Conservation (phyloP, 2,888 invertebrate species). For the Choreutis nemorana region DNA sequence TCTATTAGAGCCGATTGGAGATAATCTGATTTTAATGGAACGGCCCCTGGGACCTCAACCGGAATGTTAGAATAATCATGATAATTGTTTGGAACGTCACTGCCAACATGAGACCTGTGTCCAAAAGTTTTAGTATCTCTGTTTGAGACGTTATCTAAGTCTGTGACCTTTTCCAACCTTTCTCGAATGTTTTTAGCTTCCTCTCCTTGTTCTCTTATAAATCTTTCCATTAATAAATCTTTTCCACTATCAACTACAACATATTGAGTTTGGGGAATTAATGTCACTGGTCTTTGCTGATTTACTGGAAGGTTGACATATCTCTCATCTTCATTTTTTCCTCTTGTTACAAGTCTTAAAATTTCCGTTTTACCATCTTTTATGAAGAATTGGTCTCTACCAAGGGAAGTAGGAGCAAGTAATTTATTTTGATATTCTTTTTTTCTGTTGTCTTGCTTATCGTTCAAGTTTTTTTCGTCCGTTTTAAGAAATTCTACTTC, state of each 20-base stretch:
- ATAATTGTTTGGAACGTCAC: constrained; percentile 32
- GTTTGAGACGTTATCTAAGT: constrained; percentile 54
- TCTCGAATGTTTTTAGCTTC: constrained; percentile 69
- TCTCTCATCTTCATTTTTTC: constrained; percentile 71
- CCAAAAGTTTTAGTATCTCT: constrained; percentile 59
- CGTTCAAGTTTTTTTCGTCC: constrained; percentile 35
- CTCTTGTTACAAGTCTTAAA: constrained; percentile 78
- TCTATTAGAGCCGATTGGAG: constrained; percentile 49
- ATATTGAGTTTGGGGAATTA: constrained; percentile 67
- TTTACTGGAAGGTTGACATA: constrained; percentile 65
- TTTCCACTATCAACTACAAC: constrained; percentile 80
- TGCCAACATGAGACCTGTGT: constrained; percentile 37
- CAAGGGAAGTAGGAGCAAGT: constrained; percentile 41
- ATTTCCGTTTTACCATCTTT: constrained; percentile 89
- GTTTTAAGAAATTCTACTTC: constrained; percentile 62
- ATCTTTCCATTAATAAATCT: constrained; percentile 82
- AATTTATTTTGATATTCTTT: constrained; percentile 33
- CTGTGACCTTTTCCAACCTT: constrained; percentile 45
- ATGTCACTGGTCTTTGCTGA: constrained; percentile 61
- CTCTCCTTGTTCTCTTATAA: constrained; percentile 82
- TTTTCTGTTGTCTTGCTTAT: constrained; percentile 32
- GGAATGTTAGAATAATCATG: constrained; percentile 39
- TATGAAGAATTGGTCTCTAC: constrained; percentile 78
- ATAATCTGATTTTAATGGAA: constrained; percentile 50
- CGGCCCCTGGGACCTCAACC: constrained; percentile 41